Evolutionary conservation across 2,797 vertebrate genomes (phyloP), one percentile per base, ranked within the genome.

Genomic region (Acipenser transmontanus): DNA sequence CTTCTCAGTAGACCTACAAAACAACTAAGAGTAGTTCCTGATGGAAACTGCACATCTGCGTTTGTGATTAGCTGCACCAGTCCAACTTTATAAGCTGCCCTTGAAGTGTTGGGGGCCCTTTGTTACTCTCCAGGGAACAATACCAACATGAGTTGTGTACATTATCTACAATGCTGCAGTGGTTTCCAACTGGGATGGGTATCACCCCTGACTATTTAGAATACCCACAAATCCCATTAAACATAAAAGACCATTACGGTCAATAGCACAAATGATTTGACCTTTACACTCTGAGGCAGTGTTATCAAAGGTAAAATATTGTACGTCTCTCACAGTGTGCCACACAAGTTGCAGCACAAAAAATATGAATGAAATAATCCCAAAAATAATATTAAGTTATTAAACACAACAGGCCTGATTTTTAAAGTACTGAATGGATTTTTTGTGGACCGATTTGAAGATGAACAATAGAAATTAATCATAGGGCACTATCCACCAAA

Each of bases 231-330:
- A 49, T 57, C 59, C 65, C 63, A 14, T 67, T 70, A 71, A 62
- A 65, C 65, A 71, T 54, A 65, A n/a, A 34, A 34, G 34, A 34
- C 34, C 34, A 34, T 34, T 34, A 34, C 0, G 34, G 34, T 34
- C 2, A 34, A 34, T 34, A 34, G 4, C 72, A 71, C 74, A 76
- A 84, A 76, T 69, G 74, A 77, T 84, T 84, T 78, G 77, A 66
- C 75, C 81, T 68, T 73, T 81, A 73, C 76, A 79, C 69, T 17
- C 66, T 70, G 70, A 74, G 73, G 75, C 60, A 65, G 68, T 61
- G 63, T 72, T 73, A 76, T 80, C 72, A 83, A 71, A 74, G 73
- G 50, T 61, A 66, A 79, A 80, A 71, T 72, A 73, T 59, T 82
- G 74, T 77, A 80, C 10, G 50, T 52, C 34, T 52, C 64, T 47